Conservation (phyloP, 2,113 vertebrate genomes). For the Hystrix brachyura region DNA sequence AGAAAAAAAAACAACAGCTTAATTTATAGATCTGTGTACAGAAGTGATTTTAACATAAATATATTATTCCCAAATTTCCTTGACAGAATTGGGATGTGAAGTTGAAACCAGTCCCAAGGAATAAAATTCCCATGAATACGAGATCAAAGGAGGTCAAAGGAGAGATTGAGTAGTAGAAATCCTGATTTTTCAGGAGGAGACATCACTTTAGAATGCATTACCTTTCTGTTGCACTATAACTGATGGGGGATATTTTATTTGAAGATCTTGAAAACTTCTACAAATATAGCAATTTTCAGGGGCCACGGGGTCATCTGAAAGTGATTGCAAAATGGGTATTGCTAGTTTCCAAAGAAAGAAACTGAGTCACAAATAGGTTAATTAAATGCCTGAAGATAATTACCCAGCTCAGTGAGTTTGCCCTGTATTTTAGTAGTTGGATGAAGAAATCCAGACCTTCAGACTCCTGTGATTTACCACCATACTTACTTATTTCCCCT, state of each 20-base stretch:
- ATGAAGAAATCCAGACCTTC: constrained; percentile 20
- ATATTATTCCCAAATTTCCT: not conserved
- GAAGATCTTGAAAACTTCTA: constrained; percentile 40
- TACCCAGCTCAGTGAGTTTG: not conserved
- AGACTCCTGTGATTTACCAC: constrained; percentile 27
- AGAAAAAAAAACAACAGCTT: constrained; percentile 75
- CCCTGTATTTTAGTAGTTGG: constrained; percentile 9
- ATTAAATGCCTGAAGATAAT: not conserved
- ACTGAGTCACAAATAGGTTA: constrained; percentile 45
- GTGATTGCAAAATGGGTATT: not conserved
- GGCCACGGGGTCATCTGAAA: not conserved
- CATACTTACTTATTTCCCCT: not conserved
- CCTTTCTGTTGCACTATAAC: constrained; percentile 40
- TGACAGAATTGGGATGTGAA: constrained; percentile 3
- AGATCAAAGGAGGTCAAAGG: constrained; percentile 40
- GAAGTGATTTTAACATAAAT: constrained; percentile 46
- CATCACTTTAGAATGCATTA: not conserved
- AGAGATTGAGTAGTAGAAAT: constrained; percentile 13
- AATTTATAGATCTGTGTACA: constrained; percentile 75
- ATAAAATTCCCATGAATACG: not conserved
- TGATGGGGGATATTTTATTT: not conserved
- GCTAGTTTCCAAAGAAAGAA: constrained; percentile 55
- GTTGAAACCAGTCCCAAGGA: not conserved
- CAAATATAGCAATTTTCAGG: not conserved
- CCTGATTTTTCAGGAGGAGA: constrained; percentile 45